Conservation (phyloP, 2,797 vertebrate species). For the Poecile montanus region DNA sequence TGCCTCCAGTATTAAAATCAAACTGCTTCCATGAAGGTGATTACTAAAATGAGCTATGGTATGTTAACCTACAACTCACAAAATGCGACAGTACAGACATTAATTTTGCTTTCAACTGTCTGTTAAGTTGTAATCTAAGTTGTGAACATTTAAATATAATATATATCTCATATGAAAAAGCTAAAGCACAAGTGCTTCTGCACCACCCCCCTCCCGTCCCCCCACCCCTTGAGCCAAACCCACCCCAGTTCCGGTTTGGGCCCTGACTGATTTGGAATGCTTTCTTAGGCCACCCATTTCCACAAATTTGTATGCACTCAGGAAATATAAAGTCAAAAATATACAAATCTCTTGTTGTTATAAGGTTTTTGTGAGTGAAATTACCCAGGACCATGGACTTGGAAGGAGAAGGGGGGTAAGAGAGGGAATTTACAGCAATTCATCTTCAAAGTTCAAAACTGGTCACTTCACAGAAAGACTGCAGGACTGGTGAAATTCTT, state of each 20-base stretch:
- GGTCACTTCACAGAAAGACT: conserved; percentile 83
- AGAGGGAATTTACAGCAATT: conserved; percentile 81
- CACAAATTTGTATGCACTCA: conserved; percentile 79
- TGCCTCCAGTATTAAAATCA: conserved; percentile 75
- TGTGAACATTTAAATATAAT: conserved; percentile 85
- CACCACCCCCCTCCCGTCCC: neutral
- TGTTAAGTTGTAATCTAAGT: conserved; percentile 81
- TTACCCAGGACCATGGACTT: conserved; percentile 80
- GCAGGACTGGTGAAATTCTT: conserved; percentile 80
- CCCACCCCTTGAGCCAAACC: conserved; percentile 37
- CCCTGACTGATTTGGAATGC: conserved; percentile 80
- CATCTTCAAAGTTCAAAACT: conserved; percentile 81
- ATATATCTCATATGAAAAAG: conserved; percentile 84
- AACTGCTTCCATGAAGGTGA: conserved; percentile 74
- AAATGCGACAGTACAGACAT: conserved; percentile 79
- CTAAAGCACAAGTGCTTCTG: conserved; percentile 81
- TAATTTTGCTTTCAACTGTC: conserved; percentile 72
- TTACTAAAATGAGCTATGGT: conserved; percentile 78
- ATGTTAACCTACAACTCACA: conserved; percentile 81
- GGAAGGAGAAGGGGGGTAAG: conserved; percentile 56
- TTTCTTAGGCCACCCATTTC: conserved; percentile 75
- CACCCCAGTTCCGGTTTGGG: conserved; percentile 75
- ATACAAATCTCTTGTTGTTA: conserved; percentile 84
- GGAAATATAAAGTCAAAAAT: conserved; percentile 86
- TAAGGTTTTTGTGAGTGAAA: conserved; percentile 82